Conservation (phyloP, 1,140 invertebrate species). For the Drosophila seguyi region DNA sequence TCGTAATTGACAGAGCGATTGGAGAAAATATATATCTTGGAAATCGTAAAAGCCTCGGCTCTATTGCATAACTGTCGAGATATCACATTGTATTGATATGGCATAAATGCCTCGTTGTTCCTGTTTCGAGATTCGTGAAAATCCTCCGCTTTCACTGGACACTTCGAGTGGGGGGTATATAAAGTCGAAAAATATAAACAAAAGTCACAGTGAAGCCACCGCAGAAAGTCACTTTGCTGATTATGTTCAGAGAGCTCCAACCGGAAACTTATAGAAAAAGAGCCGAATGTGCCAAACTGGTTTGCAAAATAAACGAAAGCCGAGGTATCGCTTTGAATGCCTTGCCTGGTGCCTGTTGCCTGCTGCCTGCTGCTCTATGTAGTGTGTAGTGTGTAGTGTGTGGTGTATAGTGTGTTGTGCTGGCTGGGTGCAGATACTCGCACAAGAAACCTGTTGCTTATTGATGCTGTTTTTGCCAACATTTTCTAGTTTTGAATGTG, state of each 20-base stretch:
- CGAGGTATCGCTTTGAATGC: slow-evolving; percentile 49
- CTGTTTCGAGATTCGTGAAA: slow-evolving; percentile 30
- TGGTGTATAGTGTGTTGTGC: slow-evolving; percentile 18
- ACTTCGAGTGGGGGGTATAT: slow-evolving; percentile 12
- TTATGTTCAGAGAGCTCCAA: slow-evolving; percentile 49
- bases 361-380: slow-evolving; percentile 6
- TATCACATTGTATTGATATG: slow-evolving; percentile 40
- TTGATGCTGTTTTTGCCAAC: slow-evolving; percentile 66
- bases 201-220: slow-evolving; percentile 35
- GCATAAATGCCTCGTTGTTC: slow-evolving; percentile 39
- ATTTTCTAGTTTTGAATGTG: slow-evolving; percentile 63
- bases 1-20: slow-evolving; percentile 22
- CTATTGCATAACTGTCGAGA: slow-evolving; percentile 27
- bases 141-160: slow-evolving; percentile 48
- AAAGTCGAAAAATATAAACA: slow-evolving; percentile 28
- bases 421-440: slow-evolving; percentile 52
- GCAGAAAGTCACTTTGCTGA: slow-evolving; percentile 51
- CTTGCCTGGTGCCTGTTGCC: slow-evolving; percentile 3
- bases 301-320: slow-evolving; percentile 62
- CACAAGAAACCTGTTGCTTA: slow-evolving; percentile 60
- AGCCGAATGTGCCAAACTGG: slow-evolving; percentile 62
- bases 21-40: slow-evolving; percentile 43
- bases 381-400: slow-evolving; percentile 9
- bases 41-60: slow-evolving; percentile 43
- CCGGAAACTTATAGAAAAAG: slow-evolving; percentile 61